Percentiles rank a stretch among this genome's conserved stretches.
These are phyloP conservation scores for Promerops cafer DNA, from an alignment of 2,113 vertebrate species.

Conservation along the genomic window DNA sequence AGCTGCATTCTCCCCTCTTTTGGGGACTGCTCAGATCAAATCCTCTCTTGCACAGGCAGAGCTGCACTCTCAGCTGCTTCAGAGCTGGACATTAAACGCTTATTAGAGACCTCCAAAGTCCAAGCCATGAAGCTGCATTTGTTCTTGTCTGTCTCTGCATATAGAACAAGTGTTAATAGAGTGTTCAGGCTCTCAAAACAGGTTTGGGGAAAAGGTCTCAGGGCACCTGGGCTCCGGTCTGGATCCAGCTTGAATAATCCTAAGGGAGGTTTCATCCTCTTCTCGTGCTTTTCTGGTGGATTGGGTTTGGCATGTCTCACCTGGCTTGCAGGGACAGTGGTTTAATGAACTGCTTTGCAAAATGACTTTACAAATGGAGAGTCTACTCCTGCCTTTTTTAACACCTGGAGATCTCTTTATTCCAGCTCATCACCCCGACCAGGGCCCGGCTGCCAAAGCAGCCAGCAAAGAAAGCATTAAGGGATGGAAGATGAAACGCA, in stretches of 20 bases:
- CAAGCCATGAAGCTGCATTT: background rate
- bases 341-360: background rate
- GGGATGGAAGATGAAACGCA: background rate
- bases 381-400: background rate
- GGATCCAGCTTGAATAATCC: background rate
- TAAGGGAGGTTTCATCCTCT: background rate
- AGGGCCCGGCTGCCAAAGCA: background rate
- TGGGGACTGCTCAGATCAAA: background rate
- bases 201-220: background rate
- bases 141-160: background rate
- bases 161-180: background rate
- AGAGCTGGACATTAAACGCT: background rate
- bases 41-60: background rate
- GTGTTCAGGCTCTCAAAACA: background rate
- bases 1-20: background rate
- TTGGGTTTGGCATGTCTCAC: background rate
- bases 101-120: background rate
- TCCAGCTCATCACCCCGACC: background rate
- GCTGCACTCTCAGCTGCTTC: background rate
- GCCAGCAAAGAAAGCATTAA: background rate
- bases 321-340: background rate
- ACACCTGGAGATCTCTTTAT: constrained; percentile 4
- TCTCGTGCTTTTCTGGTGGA: background rate
- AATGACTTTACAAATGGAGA: background rate
- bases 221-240: background rate